Evolutionary conservation across 1,140 invertebrate genomes (phyloP).

Genomic region (Chlorops oryzae): DNA sequence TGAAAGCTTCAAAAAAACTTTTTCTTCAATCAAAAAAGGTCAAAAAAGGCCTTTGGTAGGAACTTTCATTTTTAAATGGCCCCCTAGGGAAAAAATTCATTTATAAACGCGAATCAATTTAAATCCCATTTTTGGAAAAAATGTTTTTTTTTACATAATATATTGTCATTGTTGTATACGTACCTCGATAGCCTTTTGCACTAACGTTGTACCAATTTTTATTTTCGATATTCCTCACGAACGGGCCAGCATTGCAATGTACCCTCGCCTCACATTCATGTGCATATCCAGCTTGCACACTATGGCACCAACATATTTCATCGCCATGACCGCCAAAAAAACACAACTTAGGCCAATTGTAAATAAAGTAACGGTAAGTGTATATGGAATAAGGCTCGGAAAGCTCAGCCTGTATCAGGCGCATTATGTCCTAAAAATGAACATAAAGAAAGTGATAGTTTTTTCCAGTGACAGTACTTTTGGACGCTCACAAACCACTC

Average conservation of each 20-base stretch:
- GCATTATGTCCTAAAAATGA: constrained; percentile 68
- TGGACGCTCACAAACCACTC: too few relatives aligned
- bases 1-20: too few relatives aligned
- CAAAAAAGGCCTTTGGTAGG: too few relatives aligned
- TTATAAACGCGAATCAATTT: too few relatives aligned
- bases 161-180: not conserved
- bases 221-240: constrained; percentile 86
- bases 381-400: constrained; percentile 99
- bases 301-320: constrained; percentile 89
- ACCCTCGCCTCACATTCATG: constrained; percentile 75
- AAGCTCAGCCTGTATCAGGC: constrained; percentile 94
- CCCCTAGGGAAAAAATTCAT: not conserved
- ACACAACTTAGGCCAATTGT: constrained; percentile 98
- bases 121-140: too few relatives aligned
- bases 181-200: constrained; percentile 67
- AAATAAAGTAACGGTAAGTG: constrained; percentile 99
- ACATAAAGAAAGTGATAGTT: not conserved
- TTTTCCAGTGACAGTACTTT: too few relatives aligned
- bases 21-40: not conserved
- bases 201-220: constrained; percentile 71
- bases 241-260: constrained; percentile 99
- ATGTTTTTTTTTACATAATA: not conserved
- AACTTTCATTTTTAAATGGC: too few relatives aligned
- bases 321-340: constrained; percentile 81
- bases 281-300: constrained; percentile 95